phyloP scores from a whole-genome alignment of 1,140 invertebrate species.

The Leptoteleia sp. region DNA sequence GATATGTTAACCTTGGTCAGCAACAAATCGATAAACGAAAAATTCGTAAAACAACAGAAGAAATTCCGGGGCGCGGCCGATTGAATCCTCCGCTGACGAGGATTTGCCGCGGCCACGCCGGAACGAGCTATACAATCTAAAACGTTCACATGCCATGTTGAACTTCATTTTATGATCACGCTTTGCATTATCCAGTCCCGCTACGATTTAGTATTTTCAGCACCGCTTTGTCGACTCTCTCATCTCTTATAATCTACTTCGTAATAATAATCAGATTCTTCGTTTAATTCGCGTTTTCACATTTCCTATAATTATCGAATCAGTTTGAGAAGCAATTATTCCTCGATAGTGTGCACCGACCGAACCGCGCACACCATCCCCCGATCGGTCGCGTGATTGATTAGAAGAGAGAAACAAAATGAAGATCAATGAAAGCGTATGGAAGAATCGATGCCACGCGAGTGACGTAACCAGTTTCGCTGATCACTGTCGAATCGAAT shows the following conservation, averaged over 20 bases:
- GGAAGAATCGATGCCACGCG: slow-evolving; percentile 57
- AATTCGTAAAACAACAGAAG: slow-evolving; percentile 60
- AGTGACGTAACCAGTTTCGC: slow-evolving; percentile 38
- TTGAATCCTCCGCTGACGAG: slow-evolving; percentile 73
- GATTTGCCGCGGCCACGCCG: slow-evolving; percentile 55
- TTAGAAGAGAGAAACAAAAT: slow-evolving; percentile 47
- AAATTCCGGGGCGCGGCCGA: slow-evolving; percentile 57
- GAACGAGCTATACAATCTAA: slow-evolving; percentile 50
- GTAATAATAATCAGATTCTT: slow-evolving; percentile 43
- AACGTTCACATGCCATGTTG: slow-evolving; percentile 45
- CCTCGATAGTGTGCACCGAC: slow-evolving; percentile 42
- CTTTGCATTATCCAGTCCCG: slow-evolving; percentile 23
- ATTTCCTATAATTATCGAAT: slow-evolving; percentile 36
- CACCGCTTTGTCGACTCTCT: slow-evolving; percentile 41
- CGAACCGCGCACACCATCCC: slow-evolving; percentile 50
- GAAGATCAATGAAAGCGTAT: slow-evolving; percentile 31
- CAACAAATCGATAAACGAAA: slow-evolving; percentile 73
- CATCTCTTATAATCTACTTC: slow-evolving; percentile 47
- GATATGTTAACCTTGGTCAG: slow-evolving; percentile 81
- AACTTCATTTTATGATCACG: slow-evolving; percentile 36
- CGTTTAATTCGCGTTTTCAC: slow-evolving; percentile 43
- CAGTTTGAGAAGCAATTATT: slow-evolving; percentile 57
- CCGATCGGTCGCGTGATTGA: slow-evolving; percentile 31
- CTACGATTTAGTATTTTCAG: slow-evolving; percentile 41
- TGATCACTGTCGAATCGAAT: slow-evolving; percentile 5